phyloP scores from a whole-genome alignment of 1,140 invertebrate genomes.

The Pararge aegeria region DNA sequence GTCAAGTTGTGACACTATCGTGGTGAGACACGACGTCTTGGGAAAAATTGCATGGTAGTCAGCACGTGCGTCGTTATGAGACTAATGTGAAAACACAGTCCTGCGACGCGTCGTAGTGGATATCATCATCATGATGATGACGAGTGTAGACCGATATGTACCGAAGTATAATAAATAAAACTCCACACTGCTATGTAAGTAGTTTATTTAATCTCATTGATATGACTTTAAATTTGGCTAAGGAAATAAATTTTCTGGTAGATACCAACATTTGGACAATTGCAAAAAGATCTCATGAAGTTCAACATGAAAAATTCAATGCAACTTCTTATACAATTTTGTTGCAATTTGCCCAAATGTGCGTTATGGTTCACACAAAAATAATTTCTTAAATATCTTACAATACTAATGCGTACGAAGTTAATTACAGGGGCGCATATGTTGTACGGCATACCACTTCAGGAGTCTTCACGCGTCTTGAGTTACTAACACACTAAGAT shows the following conservation, averaged over 20 bases:
- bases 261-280: slow-evolving; percentile 47
- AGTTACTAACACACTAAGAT: no score
- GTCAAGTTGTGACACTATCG: no score
- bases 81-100: no score
- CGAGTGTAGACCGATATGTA: no score
- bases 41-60: no score
- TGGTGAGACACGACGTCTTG: no score
- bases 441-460: no score
- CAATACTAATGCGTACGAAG: not conserved
- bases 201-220: slow-evolving; percentile 76
- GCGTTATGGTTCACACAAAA: slow-evolving; percentile 17
- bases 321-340: slow-evolving; percentile 1
- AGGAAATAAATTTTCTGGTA: slow-evolving; percentile 55
- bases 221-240: slow-evolving; percentile 76
- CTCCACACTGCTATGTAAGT: slow-evolving; percentile 30
- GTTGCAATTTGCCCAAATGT: slow-evolving; percentile 28
- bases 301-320: slow-evolving; percentile 18
- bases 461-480: no score
- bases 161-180: slow-evolving; percentile 27
- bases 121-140: no score
- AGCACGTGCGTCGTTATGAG: no score
- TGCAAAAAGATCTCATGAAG: slow-evolving; percentile 17
- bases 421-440: no score
- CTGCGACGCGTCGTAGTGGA: no score
- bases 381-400: slow-evolving; percentile 14